Percentiles rank a stretch among this genome's conserved stretches.
These are phyloP conservation scores for Pleuronectes platessa DNA, from an alignment of 2,113 vertebrate species.

Conservation along the genomic window DNA sequence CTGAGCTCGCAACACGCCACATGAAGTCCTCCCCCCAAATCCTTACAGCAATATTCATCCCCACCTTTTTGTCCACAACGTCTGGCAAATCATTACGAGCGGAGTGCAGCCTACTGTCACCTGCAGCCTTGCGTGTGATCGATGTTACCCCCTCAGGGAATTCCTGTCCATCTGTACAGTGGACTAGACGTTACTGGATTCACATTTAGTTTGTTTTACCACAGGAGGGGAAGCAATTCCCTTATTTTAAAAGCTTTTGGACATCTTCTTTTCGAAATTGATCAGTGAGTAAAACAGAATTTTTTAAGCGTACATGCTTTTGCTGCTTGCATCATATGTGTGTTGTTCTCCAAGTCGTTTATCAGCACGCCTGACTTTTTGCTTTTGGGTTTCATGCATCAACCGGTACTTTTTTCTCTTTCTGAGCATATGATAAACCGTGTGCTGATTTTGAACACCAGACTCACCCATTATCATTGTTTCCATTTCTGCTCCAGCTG, in stretches of 20 bases:
- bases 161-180: background rate
- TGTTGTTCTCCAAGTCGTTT: background rate
- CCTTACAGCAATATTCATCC: background rate
- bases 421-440: background rate
- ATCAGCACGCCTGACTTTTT: background rate
- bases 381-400: background rate
- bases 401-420: background rate
- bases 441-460: constrained; percentile 1
- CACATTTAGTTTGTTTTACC: constrained; percentile 8
- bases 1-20: too few species aligned
- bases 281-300: background rate
- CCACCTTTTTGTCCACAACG: background rate
- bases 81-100: background rate
- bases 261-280: background rate
- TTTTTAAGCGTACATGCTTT: background rate
- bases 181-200: background rate
- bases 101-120: background rate
- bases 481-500: constrained; percentile 47
- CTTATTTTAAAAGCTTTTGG: background rate
- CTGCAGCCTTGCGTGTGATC: background rate
- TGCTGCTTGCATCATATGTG: background rate
- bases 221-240: background rate
- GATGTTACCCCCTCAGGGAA: background rate
- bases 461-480: constrained; percentile 5
- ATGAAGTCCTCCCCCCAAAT: background rate